phyloP scores from a whole-genome alignment of 2,113 vertebrate species.

The Oriolus oriolus region DNA sequence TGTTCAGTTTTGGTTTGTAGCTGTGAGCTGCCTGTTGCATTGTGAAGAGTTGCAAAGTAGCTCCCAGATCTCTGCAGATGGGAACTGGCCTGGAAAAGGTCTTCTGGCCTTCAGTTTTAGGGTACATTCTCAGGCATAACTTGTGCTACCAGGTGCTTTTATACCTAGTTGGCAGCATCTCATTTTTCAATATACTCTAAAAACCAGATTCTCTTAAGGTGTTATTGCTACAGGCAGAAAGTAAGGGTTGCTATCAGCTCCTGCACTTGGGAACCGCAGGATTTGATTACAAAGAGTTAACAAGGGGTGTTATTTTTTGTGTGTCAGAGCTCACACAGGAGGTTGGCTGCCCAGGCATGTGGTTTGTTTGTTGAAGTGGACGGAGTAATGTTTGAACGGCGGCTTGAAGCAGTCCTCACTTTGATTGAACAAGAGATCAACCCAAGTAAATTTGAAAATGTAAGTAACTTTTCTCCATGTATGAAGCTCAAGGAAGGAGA shows the following conservation, averaged over 20 bases:
- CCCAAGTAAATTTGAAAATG: slow-evolving; percentile 80
- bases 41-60: background rate
- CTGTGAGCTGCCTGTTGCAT: background rate
- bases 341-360: slow-evolving; percentile 85
- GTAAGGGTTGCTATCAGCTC: background rate
- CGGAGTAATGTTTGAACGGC: slow-evolving; percentile 77
- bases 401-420: slow-evolving; percentile 79
- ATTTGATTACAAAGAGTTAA: background rate
- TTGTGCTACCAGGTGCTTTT: background rate
- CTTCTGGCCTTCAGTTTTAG: background rate
- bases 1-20: background rate
- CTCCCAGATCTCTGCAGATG: background rate
- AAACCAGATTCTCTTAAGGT: background rate
- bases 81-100: background rate
- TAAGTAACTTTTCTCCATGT: slow-evolving; percentile 64
- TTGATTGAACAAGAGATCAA: slow-evolving; percentile 84
- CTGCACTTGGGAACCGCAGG: background rate
- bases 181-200: background rate
- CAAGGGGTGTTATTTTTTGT: background rate
- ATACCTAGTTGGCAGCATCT: background rate
- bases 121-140: background rate
- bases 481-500: background rate
- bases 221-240: background rate
- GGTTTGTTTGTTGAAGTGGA: slow-evolving; percentile 91
- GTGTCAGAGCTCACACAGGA: slow-evolving; percentile 76